Conservation (phyloP, 2,888 invertebrate genomes). For the Lasioglossum morio region DNA sequence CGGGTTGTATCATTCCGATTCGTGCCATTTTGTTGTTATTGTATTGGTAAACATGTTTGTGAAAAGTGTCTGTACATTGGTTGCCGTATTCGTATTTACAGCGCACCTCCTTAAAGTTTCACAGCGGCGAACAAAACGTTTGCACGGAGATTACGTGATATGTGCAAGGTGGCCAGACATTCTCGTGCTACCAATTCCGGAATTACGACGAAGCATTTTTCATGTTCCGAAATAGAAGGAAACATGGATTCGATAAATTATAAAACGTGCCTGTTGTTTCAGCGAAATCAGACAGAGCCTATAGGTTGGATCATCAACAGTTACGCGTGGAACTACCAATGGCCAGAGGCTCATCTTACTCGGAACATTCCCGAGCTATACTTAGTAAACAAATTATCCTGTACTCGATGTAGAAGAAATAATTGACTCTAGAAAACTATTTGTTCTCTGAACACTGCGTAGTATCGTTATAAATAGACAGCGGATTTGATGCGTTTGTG, state of each 20-base stretch:
- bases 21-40: too few relatives aligned
- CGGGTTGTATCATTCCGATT: too few relatives aligned
- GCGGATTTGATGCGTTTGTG: too few relatives aligned
- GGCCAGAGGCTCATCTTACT: not conserved
- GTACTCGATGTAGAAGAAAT: not conserved
- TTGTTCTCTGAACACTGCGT: not conserved
- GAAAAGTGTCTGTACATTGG: too few relatives aligned
- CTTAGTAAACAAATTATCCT: not conserved
- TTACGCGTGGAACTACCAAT: not conserved
- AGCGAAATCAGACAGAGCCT: not conserved
- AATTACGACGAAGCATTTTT: not conserved
- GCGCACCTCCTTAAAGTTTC: too few relatives aligned
- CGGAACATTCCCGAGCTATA: not conserved
- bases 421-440: not conserved
- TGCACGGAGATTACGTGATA: too few relatives aligned
- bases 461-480: not conserved
- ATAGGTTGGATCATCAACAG: not conserved
- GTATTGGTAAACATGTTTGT: too few relatives aligned
- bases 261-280: not conserved
- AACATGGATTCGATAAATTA: not conserved
- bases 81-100: too few relatives aligned
- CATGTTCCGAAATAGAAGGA: not conserved
- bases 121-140: too few relatives aligned
- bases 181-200: not conserved
- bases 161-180: not conserved